Evolutionary conservation across 2,797 vertebrate genomes (phyloP), one percentile per base, ranked within the genome.

Genomic region (Cichlasoma orientale): DNA sequence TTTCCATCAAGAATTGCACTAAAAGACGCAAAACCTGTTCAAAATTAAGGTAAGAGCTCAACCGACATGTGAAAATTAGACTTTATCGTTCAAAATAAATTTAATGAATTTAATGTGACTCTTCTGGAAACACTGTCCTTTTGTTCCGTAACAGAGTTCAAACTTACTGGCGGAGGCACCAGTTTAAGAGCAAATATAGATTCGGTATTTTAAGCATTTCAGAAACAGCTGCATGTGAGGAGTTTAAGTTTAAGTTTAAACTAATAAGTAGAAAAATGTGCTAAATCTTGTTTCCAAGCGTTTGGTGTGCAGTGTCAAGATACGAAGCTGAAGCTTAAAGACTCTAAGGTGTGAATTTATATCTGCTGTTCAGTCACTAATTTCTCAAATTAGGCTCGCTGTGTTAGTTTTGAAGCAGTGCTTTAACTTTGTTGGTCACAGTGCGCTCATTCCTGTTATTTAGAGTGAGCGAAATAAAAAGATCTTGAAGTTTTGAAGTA

Each of bases 31-130:
- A 1, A 6, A 18, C 5, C 10, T 19, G 18, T n/a, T 68, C 7
- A n/a, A 54, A 56, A 54, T 59, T 54, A 56, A 78, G 90, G 92
- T 93, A 89, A 88, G 86, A 74, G 56, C 11, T 71, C 1, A 61
- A 57, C 36, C 3, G 14, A 19, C 0, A 3, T 33, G 4, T 6
- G 52, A 4, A 71, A 21, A 21, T 56, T 0, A 19, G 16, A 36
- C 47, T 71, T 68, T 47, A n/a, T 47, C 8, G n/a, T 52, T 4
- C 18, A 6, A 31, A 54, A 33, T n/a, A 36, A 25, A 29, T 14
- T 1, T 11, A 36, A 36, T 50, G 16, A 11, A 25, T 83, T 74
- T 27, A 5, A 53, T 25, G 4, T 5, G 38, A 59, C 1, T 3
- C 0, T 68, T 4, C 1, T 29, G 23, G 21, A 55, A 3, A 1